Base-by-base conservation (phyloP, 1,140 invertebrate genomes). In the Drosophila pachea region DNA sequence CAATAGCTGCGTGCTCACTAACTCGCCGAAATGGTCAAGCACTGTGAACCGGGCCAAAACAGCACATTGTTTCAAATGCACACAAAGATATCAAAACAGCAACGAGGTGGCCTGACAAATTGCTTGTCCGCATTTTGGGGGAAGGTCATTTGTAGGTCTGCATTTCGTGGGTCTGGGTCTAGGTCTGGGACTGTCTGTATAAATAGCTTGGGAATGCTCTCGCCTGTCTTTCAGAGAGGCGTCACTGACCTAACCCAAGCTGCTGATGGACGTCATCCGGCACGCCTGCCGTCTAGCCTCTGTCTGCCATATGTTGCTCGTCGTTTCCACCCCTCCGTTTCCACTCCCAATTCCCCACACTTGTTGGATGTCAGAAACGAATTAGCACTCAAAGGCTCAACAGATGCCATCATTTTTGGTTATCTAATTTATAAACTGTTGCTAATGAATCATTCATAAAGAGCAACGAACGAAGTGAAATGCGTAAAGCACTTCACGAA, bases 131-230 rank as follows among this genome's bases (percentile, higher is more conserved):
- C 9, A 29, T n/a, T 22, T 33, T 38, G 64, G 61, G 65, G 67
- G 64, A 83, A 83, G 78, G 78, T 83, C 74, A 72, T 84, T 83
- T 83, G 78, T 84, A 83, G 78, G 78, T 83, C 74, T 74, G 67
- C 61, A 53, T 35, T 31, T 40, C 33, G 31, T 35, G 47, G 33
- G 11, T 68, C 66, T 62, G 22, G 33, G 38, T 62, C 49, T 68
- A 43, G 64, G 32, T 68, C 32, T 56, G 33, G 38, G 40, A 52
- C 43, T 79, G 35, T 31, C 52, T 35, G 5, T 73, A 82, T 50
- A 84, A 74, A 74, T 83, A 82, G 79, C 60, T 11, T 16, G 64
- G 74, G 48, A 43, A 52, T 59, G 16, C 33, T 68, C 64, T 65
- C 47, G 33, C 33, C 31, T 45, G 36, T 7, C 33, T 42, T 42